phyloP scores from a whole-genome alignment of 2,888 invertebrate genomes.

The Saturnia japonica region DNA sequence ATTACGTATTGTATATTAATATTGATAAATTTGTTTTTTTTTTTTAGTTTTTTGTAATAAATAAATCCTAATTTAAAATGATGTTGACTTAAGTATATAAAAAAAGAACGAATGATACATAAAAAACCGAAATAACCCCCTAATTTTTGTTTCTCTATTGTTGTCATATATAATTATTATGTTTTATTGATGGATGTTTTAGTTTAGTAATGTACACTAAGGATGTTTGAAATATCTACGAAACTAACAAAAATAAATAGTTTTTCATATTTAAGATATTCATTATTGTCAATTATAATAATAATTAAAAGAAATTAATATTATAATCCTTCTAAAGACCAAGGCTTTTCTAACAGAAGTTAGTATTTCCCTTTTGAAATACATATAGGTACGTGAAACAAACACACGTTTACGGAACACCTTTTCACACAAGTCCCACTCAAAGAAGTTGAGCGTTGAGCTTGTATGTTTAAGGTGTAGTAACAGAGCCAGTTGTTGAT shows the following conservation, averaged over 20 bases:
- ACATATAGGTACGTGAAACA: neutral
- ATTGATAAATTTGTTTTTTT: too few species aligned
- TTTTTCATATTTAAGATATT: too few species aligned
- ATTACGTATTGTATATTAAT: too few species aligned
- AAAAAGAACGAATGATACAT: too few species aligned
- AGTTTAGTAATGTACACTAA: neutral
- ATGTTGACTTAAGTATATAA: too few species aligned
- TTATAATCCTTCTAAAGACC: neutral
- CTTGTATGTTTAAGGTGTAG: conserved; percentile 10
- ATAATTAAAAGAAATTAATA: neutral
- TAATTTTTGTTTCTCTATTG: too few species aligned
- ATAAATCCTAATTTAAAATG: too few species aligned
- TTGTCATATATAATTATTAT: neutral
- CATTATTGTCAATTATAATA: too few species aligned
- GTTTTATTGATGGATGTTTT: neutral
- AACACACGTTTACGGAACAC: conserved; percentile 29
- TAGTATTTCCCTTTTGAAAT: conserved; percentile 12
- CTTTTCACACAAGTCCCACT: conserved; percentile 27
- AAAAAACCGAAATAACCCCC: too few species aligned
- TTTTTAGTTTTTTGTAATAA: too few species aligned
- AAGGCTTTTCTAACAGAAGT: neutral
- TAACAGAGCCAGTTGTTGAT: conserved; percentile 41
- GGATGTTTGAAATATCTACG: neutral
- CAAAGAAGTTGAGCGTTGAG: conserved; percentile 13
- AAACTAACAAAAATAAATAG: neutral